Base-by-base conservation (phyloP, 2,888 invertebrate genomes). In the Alitta virens region DNA sequence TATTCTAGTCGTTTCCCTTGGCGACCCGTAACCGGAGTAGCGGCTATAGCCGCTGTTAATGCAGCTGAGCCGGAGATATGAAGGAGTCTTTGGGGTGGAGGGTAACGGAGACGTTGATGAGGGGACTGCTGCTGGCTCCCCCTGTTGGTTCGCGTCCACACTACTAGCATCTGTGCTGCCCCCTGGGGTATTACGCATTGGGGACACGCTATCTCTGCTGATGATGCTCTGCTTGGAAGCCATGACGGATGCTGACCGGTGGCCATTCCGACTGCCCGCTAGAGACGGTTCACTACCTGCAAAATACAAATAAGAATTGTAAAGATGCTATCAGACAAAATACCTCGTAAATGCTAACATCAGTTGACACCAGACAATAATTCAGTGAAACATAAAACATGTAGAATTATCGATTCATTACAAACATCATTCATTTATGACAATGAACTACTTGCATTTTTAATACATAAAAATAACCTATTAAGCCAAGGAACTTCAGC, bases 21-120 rank as follows among this genome's bases (percentile, higher is more conserved):
- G 54, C 12, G 60, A 53, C 18, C 49, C 52, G 46, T 60, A 60
- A 3, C 38, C 38, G 58, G 72, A 72, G 63, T 78, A 78, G 55
- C 71, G 70, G 53, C 76, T 75, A 68, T 78, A 78, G 16, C 78
- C 78, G 66, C 76, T 77, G 18, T 77, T 74, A 1, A 75, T 74
- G 69, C 77, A 76, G 63, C 76, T 75, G n/a, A 78, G 70, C 60
- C 74, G 74, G 53, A 78, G 63, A 67, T 78, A 78, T 9, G 78
- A 78, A 0, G 78, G 78, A 16, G 72, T 75, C 55, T 57, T 60
- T 33, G 59, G 56, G 2, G 53, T 51, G 14, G 56, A 18, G 49
- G 43, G 46, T 2, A 49, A 14, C 2, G 27, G 14, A 18, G 9
- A 9, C 18, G 23, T 33, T 18, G 33, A 38, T 9, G 24, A 18